Conservation (phyloP, 2,888 invertebrate genomes). For the Meteorus cinctellus region DNA sequence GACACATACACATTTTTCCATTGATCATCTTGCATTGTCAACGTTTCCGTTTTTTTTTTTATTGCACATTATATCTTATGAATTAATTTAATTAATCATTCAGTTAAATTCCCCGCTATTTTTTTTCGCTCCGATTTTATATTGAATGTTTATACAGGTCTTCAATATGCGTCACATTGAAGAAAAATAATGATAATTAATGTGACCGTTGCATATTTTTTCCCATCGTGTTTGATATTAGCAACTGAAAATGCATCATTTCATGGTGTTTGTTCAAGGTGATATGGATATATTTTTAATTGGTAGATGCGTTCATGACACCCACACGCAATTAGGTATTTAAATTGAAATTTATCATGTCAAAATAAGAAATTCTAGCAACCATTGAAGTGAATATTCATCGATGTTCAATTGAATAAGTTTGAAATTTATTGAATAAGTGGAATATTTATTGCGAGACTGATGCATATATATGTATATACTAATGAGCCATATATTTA, state of each 20-base stretch:
- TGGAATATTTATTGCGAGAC: neutral
- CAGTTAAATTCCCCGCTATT: neutral
- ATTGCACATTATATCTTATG: neutral
- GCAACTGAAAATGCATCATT: neutral
- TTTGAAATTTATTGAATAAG: neutral
- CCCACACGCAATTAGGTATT: neutral
- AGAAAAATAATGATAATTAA: neutral
- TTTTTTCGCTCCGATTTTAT: neutral
- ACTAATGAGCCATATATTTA: conserved; percentile 11
- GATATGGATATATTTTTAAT: neutral
- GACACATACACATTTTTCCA: neutral
- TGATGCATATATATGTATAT: conserved; percentile 3
- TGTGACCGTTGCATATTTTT: too few species aligned
- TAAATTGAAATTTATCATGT: neutral
- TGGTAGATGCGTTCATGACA: neutral
- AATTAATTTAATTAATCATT: conserved; percentile 5
- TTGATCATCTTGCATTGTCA: neutral
- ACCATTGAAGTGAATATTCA: neutral
- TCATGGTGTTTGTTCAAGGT: neutral
- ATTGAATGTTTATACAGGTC: neutral
- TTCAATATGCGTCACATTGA: neutral
- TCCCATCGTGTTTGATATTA: neutral
- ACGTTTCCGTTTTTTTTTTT: neutral
- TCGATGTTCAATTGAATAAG: neutral
- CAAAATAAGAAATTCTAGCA: neutral